Evolutionary conservation across 2,113 vertebrate genomes (phyloP).

Genomic region (pig (Sus scrofa)): DNA sequence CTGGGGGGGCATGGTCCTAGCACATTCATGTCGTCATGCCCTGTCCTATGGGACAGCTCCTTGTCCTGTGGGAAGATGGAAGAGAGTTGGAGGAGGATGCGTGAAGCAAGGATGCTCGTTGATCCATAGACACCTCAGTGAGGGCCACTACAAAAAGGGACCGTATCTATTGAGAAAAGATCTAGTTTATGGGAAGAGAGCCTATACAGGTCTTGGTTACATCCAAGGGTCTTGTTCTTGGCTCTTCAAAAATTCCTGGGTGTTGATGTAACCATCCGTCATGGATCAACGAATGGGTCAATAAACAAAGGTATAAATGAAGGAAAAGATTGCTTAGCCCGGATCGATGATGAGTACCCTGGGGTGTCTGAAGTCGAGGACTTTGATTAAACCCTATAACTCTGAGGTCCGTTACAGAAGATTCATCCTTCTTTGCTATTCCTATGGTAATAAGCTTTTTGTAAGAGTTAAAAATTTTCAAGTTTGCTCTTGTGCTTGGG

Average conservation of each 20-base stretch:
- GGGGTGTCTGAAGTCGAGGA: slow-evolving; percentile 71
- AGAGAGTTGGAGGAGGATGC: accelerated
- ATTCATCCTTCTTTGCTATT: background rate
- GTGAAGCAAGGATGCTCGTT: background rate
- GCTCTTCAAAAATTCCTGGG: background rate
- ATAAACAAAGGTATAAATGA: slow-evolving; percentile 27
- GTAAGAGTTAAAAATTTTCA: background rate
- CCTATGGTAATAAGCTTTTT: background rate
- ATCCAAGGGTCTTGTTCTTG: background rate
- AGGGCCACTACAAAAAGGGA: background rate
- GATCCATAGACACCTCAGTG: accelerated
- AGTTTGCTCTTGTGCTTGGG: background rate
- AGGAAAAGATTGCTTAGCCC: background rate
- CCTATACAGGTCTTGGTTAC: background rate
- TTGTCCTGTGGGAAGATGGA: accelerated
- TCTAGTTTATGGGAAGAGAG: background rate
- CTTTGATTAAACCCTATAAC: slow-evolving; percentile 71
- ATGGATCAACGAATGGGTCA: background rate
- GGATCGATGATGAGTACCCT: slow-evolving; percentile 69
- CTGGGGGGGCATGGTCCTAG: accelerated
- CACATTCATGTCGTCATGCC: accelerated
- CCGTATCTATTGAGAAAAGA: accelerated
- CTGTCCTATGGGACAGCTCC: accelerated
- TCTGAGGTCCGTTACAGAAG: slow-evolving; percentile 33
- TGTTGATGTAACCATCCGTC: background rate